Evolutionary conservation across 2,113 vertebrate species (phyloP).

Genomic region (Psettodes erumei): DNA sequence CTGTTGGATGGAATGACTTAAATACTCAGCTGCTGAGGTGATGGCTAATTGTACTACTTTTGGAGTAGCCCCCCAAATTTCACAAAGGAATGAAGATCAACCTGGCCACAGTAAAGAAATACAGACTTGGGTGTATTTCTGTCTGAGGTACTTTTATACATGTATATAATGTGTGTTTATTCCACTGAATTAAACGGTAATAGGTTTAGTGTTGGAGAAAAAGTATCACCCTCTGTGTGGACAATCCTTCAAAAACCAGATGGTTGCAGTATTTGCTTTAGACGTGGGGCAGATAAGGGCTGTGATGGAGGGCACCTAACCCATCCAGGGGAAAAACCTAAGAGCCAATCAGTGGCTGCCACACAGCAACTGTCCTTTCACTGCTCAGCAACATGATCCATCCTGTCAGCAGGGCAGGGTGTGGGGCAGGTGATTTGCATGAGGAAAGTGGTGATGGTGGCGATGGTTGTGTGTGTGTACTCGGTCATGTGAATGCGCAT

Average conservation of each 20-base stretch:
- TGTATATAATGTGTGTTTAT: neutral
- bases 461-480: neutral
- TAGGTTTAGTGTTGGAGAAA: neutral
- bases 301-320: constrained; percentile 4
- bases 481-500: neutral
- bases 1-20: no score
- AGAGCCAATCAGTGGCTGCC: constrained; percentile 73
- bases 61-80: no score
- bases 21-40: no score
- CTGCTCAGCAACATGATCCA: constrained; percentile 48
- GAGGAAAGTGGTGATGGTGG: constrained; percentile 4
- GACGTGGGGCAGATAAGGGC: constrained; percentile 61
- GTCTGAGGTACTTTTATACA: no score
- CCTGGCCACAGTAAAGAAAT: no score
- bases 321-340: constrained; percentile 59
- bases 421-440: constrained; percentile 67
- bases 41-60: no score
- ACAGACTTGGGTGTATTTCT: no score
- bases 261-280: constrained; percentile 60
- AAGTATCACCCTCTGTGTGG: neutral
- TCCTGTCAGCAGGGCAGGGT: constrained; percentile 17
- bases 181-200: neutral
- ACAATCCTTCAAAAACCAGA: constrained; percentile 23
- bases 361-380: constrained; percentile 24
- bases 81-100: no score